phyloP scores from a whole-genome alignment of 2,888 invertebrate genomes.

The Tenthredo scrophulariae region DNA sequence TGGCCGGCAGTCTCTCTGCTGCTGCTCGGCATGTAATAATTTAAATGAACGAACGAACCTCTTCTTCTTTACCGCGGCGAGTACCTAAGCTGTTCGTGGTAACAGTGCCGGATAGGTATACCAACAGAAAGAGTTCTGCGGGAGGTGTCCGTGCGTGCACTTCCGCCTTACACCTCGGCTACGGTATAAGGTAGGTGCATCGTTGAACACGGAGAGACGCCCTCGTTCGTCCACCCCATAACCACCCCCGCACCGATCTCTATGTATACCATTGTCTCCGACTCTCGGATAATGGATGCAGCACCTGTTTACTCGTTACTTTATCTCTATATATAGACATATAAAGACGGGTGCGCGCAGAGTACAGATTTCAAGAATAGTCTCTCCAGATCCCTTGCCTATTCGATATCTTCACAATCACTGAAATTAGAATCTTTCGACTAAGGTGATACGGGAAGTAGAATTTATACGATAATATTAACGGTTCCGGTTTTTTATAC shows the following conservation, averaged over 20 bases:
- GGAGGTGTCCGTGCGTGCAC: constrained; percentile 74
- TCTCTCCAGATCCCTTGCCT: background rate
- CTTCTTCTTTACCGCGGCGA: constrained; percentile 7
- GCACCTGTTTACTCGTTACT: constrained; percentile 31
- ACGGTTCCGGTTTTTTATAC: too few species aligned
- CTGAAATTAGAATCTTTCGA: too few species aligned
- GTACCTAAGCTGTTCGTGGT: background rate
- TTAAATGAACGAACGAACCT: constrained; percentile 44
- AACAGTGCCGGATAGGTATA: background rate
- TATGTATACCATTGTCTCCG: constrained; percentile 19
- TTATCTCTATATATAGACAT: background rate
- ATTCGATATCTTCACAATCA: background rate
- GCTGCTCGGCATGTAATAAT: constrained; percentile 47
- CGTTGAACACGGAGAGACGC: constrained; percentile 33
- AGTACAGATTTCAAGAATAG: background rate
- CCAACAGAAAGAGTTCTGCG: constrained; percentile 43
- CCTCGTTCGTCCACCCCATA: constrained; percentile 22
- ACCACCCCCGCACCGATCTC: background rate
- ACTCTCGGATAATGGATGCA: constrained; percentile 20
- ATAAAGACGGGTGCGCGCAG: background rate
- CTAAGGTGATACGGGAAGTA: too few species aligned
- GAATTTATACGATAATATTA: too few species aligned
- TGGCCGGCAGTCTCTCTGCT: constrained; percentile 14
- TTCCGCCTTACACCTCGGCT: constrained; percentile 71
- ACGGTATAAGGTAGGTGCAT: background rate